Conservation (phyloP, 1,140 invertebrate genomes). For the Drosophila equinoxialis region DNA sequence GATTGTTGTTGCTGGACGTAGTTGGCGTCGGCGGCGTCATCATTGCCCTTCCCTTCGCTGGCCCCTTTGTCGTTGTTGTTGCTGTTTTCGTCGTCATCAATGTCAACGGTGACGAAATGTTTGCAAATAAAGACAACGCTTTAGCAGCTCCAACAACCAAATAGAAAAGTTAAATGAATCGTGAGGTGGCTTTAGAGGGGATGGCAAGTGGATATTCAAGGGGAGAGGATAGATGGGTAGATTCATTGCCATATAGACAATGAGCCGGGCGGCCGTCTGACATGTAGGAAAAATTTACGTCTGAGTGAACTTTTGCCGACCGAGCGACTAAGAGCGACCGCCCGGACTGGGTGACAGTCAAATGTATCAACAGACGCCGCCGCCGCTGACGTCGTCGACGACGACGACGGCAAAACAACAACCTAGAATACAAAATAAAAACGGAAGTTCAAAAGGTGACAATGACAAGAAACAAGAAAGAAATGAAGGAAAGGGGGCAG, state of each 20-base stretch:
- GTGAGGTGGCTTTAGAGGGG: slow-evolving; percentile 8
- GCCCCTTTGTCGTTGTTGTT: neutral
- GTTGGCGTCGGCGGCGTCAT: slow-evolving; percentile 19
- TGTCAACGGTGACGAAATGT: slow-evolving; percentile 75
- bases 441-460: slow-evolving; percentile 80
- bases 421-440: slow-evolving; percentile 42
- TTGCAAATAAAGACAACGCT: slow-evolving; percentile 67
- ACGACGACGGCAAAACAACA: slow-evolving; percentile 11
- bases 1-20: neutral
- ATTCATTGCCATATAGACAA: slow-evolving; percentile 46
- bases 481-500: neutral
- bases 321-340: slow-evolving; percentile 55
- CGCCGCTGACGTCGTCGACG: slow-evolving; percentile 6
- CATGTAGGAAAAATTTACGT: slow-evolving; percentile 73
- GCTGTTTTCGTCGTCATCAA: slow-evolving; percentile 45
- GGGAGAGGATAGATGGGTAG: neutral
- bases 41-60: neutral
- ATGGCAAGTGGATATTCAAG: neutral
- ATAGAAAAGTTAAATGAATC: slow-evolving; percentile 79
- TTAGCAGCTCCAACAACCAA: slow-evolving; percentile 44
- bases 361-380: slow-evolving; percentile 47
- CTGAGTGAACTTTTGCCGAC: slow-evolving; percentile 63
- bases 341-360: slow-evolving; percentile 31
- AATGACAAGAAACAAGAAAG: slow-evolving; percentile 47
- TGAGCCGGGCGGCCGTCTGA: slow-evolving; percentile 50